phyloP scores from a whole-genome alignment of 2,888 invertebrate species.

The Hedychridium roseum region DNA sequence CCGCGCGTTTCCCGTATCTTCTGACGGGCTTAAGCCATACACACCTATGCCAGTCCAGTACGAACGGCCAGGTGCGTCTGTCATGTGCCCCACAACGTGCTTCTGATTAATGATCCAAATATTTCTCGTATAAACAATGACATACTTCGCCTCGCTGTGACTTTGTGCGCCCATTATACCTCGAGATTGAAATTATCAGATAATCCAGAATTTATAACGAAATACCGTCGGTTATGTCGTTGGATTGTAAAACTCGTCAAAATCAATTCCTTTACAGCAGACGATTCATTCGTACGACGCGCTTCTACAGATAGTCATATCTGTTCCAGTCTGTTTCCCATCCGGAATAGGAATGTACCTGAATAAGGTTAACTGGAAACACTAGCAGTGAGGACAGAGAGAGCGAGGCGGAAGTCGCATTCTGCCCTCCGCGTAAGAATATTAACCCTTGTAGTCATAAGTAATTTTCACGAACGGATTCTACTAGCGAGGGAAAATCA shows the following conservation, averaged over 20 bases:
- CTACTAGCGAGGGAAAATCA: not conserved
- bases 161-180: no score
- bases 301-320: no score
- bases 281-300: no score
- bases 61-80: conserved; percentile 39
- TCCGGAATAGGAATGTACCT: no score
- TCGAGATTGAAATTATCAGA: conserved; percentile 24
- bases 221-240: no score
- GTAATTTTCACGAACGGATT: conserved; percentile 6
- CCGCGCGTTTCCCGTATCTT: no score
- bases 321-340: no score
- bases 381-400: not conserved
- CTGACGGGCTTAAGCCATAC: conserved; percentile 23
- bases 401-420: conserved; percentile 1
- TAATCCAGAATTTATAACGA: conserved; percentile 6
- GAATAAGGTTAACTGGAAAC: not conserved
- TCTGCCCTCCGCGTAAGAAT: no score
- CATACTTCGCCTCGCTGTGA: no score
- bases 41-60: conserved; percentile 15
- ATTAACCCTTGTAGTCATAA: no score
- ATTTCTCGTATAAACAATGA: conserved; percentile 56
- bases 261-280: no score
- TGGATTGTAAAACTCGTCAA: no score
- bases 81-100: conserved; percentile 20
- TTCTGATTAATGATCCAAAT: conserved; percentile 58